These are phyloP conservation scores for Metacarcinus magister DNA, from an alignment of 2,888 invertebrate genomes.

Conservation along the genomic window DNA sequence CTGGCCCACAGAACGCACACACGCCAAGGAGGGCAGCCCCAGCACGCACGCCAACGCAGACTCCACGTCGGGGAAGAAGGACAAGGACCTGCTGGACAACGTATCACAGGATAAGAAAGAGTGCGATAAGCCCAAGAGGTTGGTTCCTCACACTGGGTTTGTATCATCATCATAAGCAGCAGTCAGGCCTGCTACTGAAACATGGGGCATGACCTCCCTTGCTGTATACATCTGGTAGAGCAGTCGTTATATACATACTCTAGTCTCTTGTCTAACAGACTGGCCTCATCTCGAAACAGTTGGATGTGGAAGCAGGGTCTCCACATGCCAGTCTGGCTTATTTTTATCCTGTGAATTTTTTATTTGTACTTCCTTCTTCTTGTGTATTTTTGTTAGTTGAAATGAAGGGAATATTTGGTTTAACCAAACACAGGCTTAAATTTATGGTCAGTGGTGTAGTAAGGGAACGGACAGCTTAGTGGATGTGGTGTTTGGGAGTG, in stretches of 20 bases:
- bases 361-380: conserved; percentile 54
- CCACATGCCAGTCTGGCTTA: conserved; percentile 67
- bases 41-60: conserved; percentile 72
- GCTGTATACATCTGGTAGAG: conserved; percentile 74
- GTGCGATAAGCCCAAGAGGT: conserved; percentile 81
- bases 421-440: neutral
- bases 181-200: conserved; percentile 76
- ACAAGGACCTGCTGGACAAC: conserved; percentile 72
- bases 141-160: conserved; percentile 82
- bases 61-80: conserved; percentile 58
- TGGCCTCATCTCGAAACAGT: conserved; percentile 73
- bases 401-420: conserved; percentile 34
- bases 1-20: conserved; percentile 74
- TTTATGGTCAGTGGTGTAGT: neutral
- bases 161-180: conserved; percentile 77
- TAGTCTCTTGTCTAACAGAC: conserved; percentile 73
- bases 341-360: conserved; percentile 68
- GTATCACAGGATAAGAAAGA: conserved; percentile 80
- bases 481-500: neutral
- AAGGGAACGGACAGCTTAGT: neutral
- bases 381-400: conserved; percentile 62
- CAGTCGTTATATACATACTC: conserved; percentile 71
- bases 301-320: conserved; percentile 73
- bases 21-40: conserved; percentile 74
- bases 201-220: conserved; percentile 79